Conservation (phyloP, 2,888 invertebrate genomes). For the Alcis repandata region DNA sequence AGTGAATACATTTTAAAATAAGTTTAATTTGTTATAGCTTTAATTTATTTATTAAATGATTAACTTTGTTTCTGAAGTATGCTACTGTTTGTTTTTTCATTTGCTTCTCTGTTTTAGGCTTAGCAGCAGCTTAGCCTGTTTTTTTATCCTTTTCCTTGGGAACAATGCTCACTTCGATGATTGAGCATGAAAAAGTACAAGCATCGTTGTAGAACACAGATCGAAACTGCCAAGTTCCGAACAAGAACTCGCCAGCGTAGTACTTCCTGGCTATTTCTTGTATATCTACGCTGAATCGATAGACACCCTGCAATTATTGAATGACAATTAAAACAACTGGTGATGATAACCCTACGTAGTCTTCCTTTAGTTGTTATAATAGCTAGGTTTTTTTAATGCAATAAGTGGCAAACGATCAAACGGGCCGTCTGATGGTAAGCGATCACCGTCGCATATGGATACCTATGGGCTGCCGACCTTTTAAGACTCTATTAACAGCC, state of each 20-base stretch:
- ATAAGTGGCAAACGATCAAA: not conserved
- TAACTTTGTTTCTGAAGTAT: not conserved
- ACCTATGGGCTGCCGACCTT: too few relatives aligned
- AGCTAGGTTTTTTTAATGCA: too few relatives aligned
- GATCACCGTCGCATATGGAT: too few relatives aligned
- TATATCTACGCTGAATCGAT: slow-evolving; percentile 55
- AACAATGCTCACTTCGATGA: slow-evolving; percentile 52
- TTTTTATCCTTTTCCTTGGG: slow-evolving; percentile 47
- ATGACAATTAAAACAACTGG: too few relatives aligned
- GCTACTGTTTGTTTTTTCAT: not conserved
- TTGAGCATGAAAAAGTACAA: slow-evolving; percentile 65
- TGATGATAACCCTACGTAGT: too few relatives aligned
- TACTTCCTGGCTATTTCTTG: slow-evolving; percentile 59
- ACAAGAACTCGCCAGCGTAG: slow-evolving; percentile 64
- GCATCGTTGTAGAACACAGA: slow-evolving; percentile 60
- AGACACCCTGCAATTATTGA: slow-evolving; percentile 65
- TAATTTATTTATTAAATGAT: slow-evolving; percentile 3
- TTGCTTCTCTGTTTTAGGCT: not conserved
- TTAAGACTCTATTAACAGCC: too few relatives aligned
- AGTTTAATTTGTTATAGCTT: not conserved
- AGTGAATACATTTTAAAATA: slow-evolving; percentile 16
- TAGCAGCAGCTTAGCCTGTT: not conserved
- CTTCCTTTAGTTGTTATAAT: too few relatives aligned
- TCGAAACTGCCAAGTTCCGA: slow-evolving; percentile 63
- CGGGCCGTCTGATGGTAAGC: too few relatives aligned